These are phyloP conservation scores for Alosa alosa DNA, from an alignment of 2,113 vertebrate genomes.

Conservation along the genomic window DNA sequence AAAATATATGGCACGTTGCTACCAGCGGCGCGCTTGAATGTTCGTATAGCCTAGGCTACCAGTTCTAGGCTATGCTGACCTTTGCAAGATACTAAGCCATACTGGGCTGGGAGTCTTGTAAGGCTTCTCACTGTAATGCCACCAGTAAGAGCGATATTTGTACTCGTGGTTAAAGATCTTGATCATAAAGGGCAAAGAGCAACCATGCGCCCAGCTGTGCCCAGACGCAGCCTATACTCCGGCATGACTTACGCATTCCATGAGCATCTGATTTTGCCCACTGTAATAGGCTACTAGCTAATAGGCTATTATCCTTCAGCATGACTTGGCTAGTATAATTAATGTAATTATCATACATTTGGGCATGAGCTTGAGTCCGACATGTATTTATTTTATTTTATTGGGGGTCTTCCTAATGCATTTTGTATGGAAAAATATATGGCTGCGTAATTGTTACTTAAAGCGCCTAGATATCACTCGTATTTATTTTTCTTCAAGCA, in stretches of 20 bases:
- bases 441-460: neutral
- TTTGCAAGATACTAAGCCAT: neutral
- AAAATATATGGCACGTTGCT: neutral
- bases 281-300: neutral
- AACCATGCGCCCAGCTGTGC: constrained; percentile 28
- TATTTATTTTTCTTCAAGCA: neutral
- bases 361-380: neutral
- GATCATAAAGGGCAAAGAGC: constrained; percentile 12
- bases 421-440: neutral
- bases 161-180: neutral
- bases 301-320: neutral
- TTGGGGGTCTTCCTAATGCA: no score
- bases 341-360: neutral
- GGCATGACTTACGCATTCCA: neutral
- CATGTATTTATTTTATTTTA: neutral
- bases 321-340: neutral
- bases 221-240: neutral
- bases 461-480: neutral
- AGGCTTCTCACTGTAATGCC: neutral
- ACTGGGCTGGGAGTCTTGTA: neutral
- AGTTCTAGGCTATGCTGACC: neutral
- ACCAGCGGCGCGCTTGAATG: neutral
- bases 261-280: neutral
- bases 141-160: neutral
- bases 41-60: neutral